These are phyloP conservation scores for Rana temporaria DNA, from an alignment of 2,113 vertebrate genomes.

Conservation along the genomic window DNA sequence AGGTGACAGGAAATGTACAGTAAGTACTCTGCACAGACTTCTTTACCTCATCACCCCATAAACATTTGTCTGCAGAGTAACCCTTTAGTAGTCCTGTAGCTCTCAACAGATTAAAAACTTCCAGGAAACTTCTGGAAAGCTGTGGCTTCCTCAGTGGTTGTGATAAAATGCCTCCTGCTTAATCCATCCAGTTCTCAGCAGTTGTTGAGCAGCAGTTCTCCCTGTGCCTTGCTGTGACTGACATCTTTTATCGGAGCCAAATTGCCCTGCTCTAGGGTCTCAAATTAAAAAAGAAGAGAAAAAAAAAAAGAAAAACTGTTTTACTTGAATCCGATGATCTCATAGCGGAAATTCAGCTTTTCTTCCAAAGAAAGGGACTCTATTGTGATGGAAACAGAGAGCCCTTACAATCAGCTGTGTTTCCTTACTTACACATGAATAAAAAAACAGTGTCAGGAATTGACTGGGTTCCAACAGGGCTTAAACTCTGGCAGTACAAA, in stretches of 20 bases:
- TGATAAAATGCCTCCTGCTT: slow-evolving; percentile 60
- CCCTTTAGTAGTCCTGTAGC: not conserved
- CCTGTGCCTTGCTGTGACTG: slow-evolving; percentile 75
- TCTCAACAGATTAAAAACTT: not conserved
- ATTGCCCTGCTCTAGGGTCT: slow-evolving; percentile 74
- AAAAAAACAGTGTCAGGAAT: slow-evolving; percentile 70
- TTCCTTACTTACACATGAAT: slow-evolving; percentile 71
- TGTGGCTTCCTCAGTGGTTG: slow-evolving; percentile 38
- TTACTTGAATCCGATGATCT: slow-evolving; percentile 83
- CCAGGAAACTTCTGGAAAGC: not conserved
- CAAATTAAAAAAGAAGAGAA: slow-evolving; percentile 59
- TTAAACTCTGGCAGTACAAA: slow-evolving; percentile 70
- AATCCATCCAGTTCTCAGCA: slow-evolving; percentile 63
- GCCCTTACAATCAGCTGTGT: slow-evolving; percentile 76
- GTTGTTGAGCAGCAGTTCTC: slow-evolving; percentile 64
- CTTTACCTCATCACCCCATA: too few species aligned
- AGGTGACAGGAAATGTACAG: too few species aligned
- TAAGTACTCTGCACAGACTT: too few species aligned
- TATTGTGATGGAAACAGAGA: slow-evolving; percentile 84
- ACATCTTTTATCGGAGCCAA: slow-evolving; percentile 71
- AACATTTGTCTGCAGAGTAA: too few species aligned
- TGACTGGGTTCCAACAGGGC: slow-evolving; percentile 73
- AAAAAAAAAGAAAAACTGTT: slow-evolving; percentile 61
- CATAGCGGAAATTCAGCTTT: slow-evolving; percentile 82
- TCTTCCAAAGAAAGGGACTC: slow-evolving; percentile 75